Evolutionary conservation across 2,113 vertebrate genomes (phyloP), one percentile per base, ranked within the genome.

Genomic region (Meriones unguiculatus): DNA sequence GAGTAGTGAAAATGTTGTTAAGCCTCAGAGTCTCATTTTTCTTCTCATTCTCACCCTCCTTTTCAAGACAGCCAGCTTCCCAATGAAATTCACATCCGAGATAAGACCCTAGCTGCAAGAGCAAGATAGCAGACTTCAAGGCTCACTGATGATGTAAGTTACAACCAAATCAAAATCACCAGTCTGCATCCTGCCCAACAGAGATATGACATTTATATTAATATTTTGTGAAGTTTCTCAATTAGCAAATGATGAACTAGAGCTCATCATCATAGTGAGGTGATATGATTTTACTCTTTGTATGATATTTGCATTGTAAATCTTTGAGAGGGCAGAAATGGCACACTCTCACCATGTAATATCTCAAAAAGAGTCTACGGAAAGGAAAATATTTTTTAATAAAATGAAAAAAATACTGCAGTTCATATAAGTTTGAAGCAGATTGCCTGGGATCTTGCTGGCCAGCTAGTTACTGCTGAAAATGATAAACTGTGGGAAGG

Each of bases 101-200:
- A 98, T 98, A 98, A 98, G 89, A 96, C 94, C 78, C 91, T 95
- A 81, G 87, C 98, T 98, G 98, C 97, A 93, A 1, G 0, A 72
- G 73, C 41, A 95, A 98, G 98, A 98, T 98, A 98, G 96, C 97
- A 82, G 94, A 97, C 97, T 97, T 98, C 96, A 97, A 97, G 96
- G 94, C 91, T 96, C 81, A 91, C 0, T 0, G 90, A 64, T 0
- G 70, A 92, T 95, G 28, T 90, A 94, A 96, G 96, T 97, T 95
- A 96, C 30, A 93, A 82, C 82, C 97, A 94, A 97, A 96, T 97
- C 95, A 97, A 88, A 98, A 94, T 84, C 17, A 2, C n/a, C 46
- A 72, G 82, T 94, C 89, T 70, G 59, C 67, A 91, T 96, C 95
- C 96, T 97, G 96, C 85, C 65, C 3, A 35, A 87, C 38, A 78